Conservation (phyloP, 1,140 invertebrate species). For the Helicoverpa zea region DNA sequence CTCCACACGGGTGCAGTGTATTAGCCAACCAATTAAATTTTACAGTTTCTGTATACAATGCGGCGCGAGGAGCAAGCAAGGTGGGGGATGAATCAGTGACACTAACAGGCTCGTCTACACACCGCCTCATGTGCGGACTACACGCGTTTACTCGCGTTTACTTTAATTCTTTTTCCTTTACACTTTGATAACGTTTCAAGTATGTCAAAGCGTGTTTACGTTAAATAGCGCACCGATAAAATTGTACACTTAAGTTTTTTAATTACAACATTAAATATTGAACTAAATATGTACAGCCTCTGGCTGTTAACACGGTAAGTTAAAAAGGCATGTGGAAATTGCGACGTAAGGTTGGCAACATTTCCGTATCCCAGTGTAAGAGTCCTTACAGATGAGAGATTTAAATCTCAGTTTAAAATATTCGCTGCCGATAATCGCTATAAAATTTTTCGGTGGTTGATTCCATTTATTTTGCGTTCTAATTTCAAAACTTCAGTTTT, state of each 20-base stretch:
- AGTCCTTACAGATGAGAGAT: constrained; percentile 81
- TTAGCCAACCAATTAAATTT: constrained; percentile 86
- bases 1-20: constrained; percentile 74
- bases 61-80: constrained; percentile 68
- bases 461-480: constrained; percentile 8
- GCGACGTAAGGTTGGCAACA: constrained; percentile 83
- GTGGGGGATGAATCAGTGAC: constrained; percentile 59
- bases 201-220: constrained; percentile 63
- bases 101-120: constrained; percentile 54
- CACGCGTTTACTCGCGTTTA: background rate
- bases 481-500: constrained; percentile 20
- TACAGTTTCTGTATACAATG: constrained; percentile 75
- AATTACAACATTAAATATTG: constrained; percentile 81
- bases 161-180: constrained; percentile 61
- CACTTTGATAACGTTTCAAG: constrained; percentile 73
- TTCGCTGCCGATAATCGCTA: constrained; percentile 31
- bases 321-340: constrained; percentile 85
- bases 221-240: constrained; percentile 60
- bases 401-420: constrained; percentile 71
- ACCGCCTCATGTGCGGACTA: constrained; percentile 55
- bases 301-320: constrained; percentile 77
- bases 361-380: constrained; percentile 80
- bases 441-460: constrained; percentile 30
- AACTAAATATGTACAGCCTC: constrained; percentile 73
- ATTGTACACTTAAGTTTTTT: constrained; percentile 77